Conservation (phyloP, 2,797 vertebrate species). For the Ptychadena robeensis region DNA sequence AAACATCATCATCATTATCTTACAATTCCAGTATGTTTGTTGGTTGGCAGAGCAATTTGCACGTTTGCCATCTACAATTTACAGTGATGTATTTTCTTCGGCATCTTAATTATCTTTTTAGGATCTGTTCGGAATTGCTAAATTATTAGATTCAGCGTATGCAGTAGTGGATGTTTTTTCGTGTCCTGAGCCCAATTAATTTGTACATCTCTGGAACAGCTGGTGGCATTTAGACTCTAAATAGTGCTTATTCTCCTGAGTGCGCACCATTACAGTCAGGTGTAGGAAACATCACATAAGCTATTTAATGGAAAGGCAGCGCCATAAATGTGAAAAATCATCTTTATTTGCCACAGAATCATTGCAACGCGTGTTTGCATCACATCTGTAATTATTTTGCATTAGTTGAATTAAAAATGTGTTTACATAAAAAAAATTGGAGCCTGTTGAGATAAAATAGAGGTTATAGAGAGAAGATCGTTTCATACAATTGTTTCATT, state of each 20-base stretch:
- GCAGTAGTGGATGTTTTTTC: slow-evolving; percentile 68
- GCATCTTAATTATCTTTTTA: slow-evolving; percentile 80
- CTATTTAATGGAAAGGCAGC: slow-evolving; percentile 82
- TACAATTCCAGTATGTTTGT: slow-evolving; percentile 42
- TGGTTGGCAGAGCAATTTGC: slow-evolving; percentile 41
- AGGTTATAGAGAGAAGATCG: not conserved
- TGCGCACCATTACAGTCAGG: slow-evolving; percentile 87
- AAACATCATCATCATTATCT: slow-evolving; percentile 56
- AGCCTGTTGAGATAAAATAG: slow-evolving; percentile 15
- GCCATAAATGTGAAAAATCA: slow-evolving; percentile 70
- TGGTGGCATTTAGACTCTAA: slow-evolving; percentile 87
- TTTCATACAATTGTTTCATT: not conserved
- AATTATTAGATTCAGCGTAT: slow-evolving; percentile 74
- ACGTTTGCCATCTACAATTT: slow-evolving; percentile 70
- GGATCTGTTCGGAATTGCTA: slow-evolving; percentile 74
- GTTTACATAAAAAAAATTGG: slow-evolving; percentile 19
- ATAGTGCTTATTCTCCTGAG: slow-evolving; percentile 83
- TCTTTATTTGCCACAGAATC: slow-evolving; percentile 52
- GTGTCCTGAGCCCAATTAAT: slow-evolving; percentile 84
- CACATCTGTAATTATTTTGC: slow-evolving; percentile 45
- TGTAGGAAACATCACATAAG: slow-evolving; percentile 82
- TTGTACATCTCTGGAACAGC: slow-evolving; percentile 83
- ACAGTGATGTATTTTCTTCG: slow-evolving; percentile 77
- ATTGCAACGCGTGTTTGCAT: slow-evolving; percentile 47
- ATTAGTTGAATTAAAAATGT: slow-evolving; percentile 47